These are phyloP conservation scores for Casuarius casuarius DNA, from an alignment of 2,113 vertebrate genomes.

Conservation along the genomic window DNA sequence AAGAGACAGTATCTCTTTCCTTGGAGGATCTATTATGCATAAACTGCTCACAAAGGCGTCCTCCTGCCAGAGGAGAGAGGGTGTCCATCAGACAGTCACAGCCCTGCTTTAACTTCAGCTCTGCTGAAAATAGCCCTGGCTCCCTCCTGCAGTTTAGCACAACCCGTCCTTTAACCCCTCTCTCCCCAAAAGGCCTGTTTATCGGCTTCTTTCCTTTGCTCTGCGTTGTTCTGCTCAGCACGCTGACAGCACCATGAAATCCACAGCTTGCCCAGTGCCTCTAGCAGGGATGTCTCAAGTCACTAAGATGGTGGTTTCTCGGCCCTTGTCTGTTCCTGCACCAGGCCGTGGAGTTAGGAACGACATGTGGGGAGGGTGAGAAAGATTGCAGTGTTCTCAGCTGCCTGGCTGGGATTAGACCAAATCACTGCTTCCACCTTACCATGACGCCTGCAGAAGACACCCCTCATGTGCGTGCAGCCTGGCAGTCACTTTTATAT, in stretches of 20 bases:
- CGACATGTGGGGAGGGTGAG: rapidly evolving
- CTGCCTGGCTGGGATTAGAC: background rate
- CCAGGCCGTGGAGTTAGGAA: background rate
- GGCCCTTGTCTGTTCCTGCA: too few species aligned
- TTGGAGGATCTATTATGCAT: constrained; percentile 25
- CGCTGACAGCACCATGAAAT: rapidly evolving
- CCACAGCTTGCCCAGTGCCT: background rate
- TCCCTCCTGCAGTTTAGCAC: background rate
- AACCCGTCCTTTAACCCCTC: background rate
- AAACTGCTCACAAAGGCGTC: constrained; percentile 21
- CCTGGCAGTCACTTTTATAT: background rate
- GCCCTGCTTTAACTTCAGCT: background rate
- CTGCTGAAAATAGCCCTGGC: background rate
- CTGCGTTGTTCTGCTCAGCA: background rate
- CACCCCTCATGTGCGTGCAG: background rate
- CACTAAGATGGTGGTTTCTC: rapidly evolving
- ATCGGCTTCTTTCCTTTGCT: background rate
- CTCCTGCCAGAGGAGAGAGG: background rate
- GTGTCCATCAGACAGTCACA: background rate
- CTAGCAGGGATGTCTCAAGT: background rate
- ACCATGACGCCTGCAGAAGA: background rate
- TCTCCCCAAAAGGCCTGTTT: background rate
- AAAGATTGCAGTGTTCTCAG: background rate
- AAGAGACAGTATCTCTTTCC: constrained; percentile 49
- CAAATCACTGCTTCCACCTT: background rate